These are phyloP conservation scores for Ypsolopha sequella DNA, from an alignment of 2,888 invertebrate species.

Conservation along the genomic window DNA sequence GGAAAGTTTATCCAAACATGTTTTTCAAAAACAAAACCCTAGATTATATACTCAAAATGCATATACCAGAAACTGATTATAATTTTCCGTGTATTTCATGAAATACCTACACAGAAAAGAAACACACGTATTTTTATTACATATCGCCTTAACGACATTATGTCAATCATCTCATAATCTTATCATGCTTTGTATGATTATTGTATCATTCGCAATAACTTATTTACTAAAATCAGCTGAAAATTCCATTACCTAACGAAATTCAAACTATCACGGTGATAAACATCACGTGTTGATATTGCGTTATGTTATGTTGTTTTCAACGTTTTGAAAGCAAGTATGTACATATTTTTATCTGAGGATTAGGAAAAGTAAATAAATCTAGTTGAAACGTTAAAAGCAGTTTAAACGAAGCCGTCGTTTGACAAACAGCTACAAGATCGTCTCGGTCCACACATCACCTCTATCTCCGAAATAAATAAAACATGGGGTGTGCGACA, in stretches of 20 bases:
- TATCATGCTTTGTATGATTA: no score
- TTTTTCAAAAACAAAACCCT: no score
- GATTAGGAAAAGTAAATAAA: slow-evolving; percentile 39
- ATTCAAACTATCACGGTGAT: background rate
- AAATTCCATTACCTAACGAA: background rate
- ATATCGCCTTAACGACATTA: no score
- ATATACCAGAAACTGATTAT: no score
- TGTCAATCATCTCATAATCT: no score
- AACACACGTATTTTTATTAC: no score
- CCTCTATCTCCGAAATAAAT: slow-evolving; percentile 16
- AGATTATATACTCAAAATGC: no score
- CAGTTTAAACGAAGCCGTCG: slow-evolving; percentile 23
- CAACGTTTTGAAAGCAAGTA: background rate
- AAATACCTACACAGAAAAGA: no score
- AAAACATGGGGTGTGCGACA: slow-evolving; percentile 24
- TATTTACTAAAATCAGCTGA: no score
- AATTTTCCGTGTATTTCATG: no score
- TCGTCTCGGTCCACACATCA: slow-evolving; percentile 27
- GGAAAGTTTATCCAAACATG: no score
- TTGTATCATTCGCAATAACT: no score
- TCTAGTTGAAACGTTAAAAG: slow-evolving; percentile 28
- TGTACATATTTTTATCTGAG: slow-evolving; percentile 24
- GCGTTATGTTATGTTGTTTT: background rate
- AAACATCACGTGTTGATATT: background rate
- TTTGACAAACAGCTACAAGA: slow-evolving; percentile 46